These are phyloP conservation scores for Pelvicachromis taeniatus DNA, from an alignment of 2,113 vertebrate species.

Conservation along the genomic window DNA sequence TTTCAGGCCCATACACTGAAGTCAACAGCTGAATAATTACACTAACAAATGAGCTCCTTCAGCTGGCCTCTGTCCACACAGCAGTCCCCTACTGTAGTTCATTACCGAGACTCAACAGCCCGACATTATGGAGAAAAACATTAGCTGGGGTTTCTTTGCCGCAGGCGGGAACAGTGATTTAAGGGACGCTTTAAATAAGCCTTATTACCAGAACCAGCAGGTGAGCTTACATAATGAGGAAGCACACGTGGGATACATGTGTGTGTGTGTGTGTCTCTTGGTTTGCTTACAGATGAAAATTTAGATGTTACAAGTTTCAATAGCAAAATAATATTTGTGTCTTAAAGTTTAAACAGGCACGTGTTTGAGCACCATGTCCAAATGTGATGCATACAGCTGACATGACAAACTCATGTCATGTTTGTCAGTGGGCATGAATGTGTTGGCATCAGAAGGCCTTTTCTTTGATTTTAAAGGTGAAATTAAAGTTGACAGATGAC, in stretches of 20 bases:
- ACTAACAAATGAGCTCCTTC: background rate
- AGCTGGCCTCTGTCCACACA: background rate
- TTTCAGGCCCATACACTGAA: background rate
- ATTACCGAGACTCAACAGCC: background rate
- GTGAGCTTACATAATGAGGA: background rate
- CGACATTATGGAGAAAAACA: background rate
- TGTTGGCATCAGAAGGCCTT: background rate
- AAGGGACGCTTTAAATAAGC: constrained; percentile 1
- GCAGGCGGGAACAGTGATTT: background rate
- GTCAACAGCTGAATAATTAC: constrained; percentile 1
- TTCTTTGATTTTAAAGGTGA: background rate
- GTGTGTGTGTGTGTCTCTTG: background rate
- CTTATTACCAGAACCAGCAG: constrained; percentile 2
- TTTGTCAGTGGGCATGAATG: background rate
- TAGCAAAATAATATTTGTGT: no score
- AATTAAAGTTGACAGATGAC: background rate
- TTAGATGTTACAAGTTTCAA: background rate
- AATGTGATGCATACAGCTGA: background rate
- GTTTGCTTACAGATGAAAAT: background rate
- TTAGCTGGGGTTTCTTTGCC: background rate
- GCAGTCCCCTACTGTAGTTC: background rate
- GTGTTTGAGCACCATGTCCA: background rate
- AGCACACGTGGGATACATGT: background rate
- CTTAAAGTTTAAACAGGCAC: background rate
- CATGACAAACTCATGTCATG: background rate